A percentile compares a stretch with the other conserved stretches of the same genome.
Evolutionary conservation across 2,797 vertebrate species (phyloP).

Genomic region (Alosa sapidissima): DNA sequence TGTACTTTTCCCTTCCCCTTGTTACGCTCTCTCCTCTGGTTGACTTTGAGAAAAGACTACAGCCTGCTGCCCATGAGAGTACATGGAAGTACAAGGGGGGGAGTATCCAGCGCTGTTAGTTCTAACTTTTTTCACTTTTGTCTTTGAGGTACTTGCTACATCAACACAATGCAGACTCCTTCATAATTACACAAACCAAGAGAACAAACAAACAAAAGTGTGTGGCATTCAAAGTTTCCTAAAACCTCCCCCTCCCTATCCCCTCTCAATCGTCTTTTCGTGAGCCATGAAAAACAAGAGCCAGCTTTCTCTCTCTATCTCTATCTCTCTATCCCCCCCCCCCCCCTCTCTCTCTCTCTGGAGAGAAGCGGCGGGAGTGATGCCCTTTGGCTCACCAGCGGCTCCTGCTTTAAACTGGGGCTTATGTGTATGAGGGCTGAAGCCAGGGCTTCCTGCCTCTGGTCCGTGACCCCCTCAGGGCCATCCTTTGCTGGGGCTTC

Average conservation of each 20-base stretch:
- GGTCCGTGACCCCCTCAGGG: constrained; percentile 31
- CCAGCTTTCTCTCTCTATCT: not conserved
- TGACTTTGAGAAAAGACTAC: not conserved
- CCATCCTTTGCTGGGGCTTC: constrained; percentile 51
- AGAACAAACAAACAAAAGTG: constrained; percentile 1
- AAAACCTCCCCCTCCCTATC: not conserved
- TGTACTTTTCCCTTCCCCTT: constrained; percentile 25
- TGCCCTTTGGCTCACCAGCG: constrained; percentile 49
- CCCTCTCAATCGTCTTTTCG: constrained; percentile 10
- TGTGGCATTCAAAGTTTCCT: not conserved
- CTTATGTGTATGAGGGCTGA: constrained; percentile 60
- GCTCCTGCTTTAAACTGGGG: constrained; percentile 60
- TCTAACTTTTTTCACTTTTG: not conserved
- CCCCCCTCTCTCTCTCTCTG: not conserved
- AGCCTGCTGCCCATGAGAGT: not conserved
- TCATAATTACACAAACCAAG: constrained; percentile 8
- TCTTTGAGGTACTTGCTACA: constrained; percentile 3
- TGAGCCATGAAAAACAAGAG: constrained; percentile 23
- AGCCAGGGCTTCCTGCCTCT: constrained; percentile 66
- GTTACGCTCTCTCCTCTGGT: not conserved
- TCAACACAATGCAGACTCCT: not conserved
- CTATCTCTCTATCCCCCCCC: not conserved
- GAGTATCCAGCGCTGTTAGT: not conserved
- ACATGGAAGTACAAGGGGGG: not conserved
- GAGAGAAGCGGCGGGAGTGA: constrained; percentile 47